These are phyloP conservation scores for Nannobrachium achirus DNA, from an alignment of 2,113 vertebrate species.

Conservation along the genomic window DNA sequence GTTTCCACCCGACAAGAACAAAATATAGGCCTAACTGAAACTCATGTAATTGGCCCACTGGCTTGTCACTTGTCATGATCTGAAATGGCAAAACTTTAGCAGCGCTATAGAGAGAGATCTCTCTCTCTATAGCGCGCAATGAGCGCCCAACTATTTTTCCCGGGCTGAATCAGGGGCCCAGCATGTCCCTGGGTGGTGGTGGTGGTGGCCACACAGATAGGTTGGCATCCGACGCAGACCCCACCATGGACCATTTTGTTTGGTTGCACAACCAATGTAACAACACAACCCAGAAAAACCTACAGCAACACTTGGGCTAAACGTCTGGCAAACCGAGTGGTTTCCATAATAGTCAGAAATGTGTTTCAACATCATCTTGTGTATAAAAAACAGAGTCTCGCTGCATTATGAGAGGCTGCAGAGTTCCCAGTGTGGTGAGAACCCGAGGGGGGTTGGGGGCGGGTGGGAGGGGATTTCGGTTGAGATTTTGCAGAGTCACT, in stretches of 20 bases:
- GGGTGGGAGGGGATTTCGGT: background rate
- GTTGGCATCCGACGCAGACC: constrained; percentile 33
- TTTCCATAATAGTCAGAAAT: constrained; percentile 50
- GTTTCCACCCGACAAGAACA: too few species aligned
- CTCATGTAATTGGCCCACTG: too few species aligned
- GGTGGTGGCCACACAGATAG: constrained; percentile 33
- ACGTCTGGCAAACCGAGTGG: constrained; percentile 45
- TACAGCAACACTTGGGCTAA: constrained; percentile 21
- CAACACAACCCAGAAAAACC: constrained; percentile 28
- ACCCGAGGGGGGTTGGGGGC: constrained; percentile 13
- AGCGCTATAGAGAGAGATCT: too few species aligned
- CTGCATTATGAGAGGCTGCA: constrained; percentile 38
- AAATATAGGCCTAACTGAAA: too few species aligned
- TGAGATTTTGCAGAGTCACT: constrained; percentile 33
- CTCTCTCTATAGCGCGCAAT: too few species aligned
- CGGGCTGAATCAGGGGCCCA: too few species aligned
- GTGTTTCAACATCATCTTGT: constrained; percentile 50
- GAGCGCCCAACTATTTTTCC: too few species aligned
- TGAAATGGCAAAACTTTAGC: too few species aligned
- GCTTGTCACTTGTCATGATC: too few species aligned
- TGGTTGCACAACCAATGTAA: constrained; percentile 49
- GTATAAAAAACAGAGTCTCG: constrained; percentile 39
- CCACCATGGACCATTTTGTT: constrained; percentile 43
- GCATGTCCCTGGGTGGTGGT: too few species aligned
- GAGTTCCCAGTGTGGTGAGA: constrained; percentile 35